These are phyloP conservation scores for Mechanitis messenoides DNA, from an alignment of 2,888 invertebrate genomes.

Conservation along the genomic window DNA sequence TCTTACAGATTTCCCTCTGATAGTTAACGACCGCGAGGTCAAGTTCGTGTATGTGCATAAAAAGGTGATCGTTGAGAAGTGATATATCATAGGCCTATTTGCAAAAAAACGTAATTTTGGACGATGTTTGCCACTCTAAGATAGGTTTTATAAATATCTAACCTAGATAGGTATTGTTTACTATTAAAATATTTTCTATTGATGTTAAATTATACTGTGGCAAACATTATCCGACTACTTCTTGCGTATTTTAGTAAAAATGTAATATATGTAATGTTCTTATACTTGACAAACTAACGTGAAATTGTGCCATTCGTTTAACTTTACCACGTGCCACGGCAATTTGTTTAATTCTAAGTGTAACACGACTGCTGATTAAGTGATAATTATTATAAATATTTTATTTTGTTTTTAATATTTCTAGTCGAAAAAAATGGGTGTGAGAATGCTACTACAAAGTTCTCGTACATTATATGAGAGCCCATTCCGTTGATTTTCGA, in stretches of 20 bases:
- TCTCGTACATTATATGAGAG: constrained; percentile 37
- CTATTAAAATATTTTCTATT: constrained; percentile 27
- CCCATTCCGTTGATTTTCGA: constrained; percentile 49
- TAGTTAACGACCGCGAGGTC: constrained; percentile 45
- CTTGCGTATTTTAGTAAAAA: constrained; percentile 44
- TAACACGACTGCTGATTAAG: constrained; percentile 73
- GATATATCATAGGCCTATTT: constrained; percentile 46
- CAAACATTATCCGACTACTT: constrained; percentile 48
- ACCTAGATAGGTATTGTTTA: constrained; percentile 29
- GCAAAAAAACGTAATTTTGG: constrained; percentile 37
- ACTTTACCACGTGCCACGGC: constrained; percentile 73
- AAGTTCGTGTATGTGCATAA: constrained; percentile 40
- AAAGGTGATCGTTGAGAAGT: constrained; percentile 41
- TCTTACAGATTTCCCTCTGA: constrained; percentile 40
- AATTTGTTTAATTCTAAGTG: constrained; percentile 67
- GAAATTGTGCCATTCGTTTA: constrained; percentile 76
- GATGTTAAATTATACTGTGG: constrained; percentile 31
- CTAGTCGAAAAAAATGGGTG: constrained; percentile 68
- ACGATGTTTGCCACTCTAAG: constrained; percentile 35
- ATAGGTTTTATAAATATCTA: constrained; percentile 21
- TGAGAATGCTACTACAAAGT: constrained; percentile 59
- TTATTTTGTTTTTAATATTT: constrained; percentile 65
- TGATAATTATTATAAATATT: constrained; percentile 56
- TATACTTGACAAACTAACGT: constrained; percentile 73
- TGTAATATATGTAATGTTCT: constrained; percentile 44